These are phyloP conservation scores for Ladona fulva DNA, from an alignment of 1,140 invertebrate genomes.

Conservation along the genomic window DNA sequence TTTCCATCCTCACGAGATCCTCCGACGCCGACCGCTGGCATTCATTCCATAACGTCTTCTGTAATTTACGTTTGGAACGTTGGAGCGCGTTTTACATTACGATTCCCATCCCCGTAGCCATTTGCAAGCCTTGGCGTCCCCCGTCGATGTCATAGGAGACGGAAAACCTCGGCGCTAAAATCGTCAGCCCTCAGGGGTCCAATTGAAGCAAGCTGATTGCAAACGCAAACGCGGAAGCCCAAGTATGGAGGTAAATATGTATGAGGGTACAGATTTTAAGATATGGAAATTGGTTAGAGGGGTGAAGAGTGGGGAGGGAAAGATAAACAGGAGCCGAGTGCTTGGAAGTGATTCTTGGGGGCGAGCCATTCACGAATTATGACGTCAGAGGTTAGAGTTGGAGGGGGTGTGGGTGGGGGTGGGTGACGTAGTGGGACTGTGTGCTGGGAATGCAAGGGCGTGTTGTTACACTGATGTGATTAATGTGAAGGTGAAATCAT, in stretches of 20 bases:
- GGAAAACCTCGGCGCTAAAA: too few relatives aligned
- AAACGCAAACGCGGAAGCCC: neutral
- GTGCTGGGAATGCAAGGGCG: neutral
- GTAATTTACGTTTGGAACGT: too few relatives aligned
- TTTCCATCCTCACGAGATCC: too few relatives aligned
- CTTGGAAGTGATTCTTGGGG: neutral
- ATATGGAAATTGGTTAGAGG: neutral
- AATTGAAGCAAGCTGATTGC: neutral
- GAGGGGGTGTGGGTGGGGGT: neutral
- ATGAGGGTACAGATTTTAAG: neutral
- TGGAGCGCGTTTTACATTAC: too few relatives aligned
- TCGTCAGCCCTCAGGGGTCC: neutral
- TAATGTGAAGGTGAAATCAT: too few relatives aligned
- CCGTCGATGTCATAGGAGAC: too few relatives aligned
- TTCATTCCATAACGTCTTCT: too few relatives aligned
- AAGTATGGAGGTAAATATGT: neutral
- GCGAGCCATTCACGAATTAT: neutral
- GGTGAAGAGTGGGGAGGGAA: neutral
- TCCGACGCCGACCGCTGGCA: too few relatives aligned
- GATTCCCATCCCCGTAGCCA: too few relatives aligned
- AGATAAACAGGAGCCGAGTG: neutral
- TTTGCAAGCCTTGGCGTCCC: too few relatives aligned
- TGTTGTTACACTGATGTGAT: too few relatives aligned
- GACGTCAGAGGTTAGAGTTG: neutral
- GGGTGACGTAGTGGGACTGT: neutral